These are phyloP conservation scores for Uromys caudimaculatus DNA, from an alignment of 2,797 vertebrate species.

Conservation along the genomic window DNA sequence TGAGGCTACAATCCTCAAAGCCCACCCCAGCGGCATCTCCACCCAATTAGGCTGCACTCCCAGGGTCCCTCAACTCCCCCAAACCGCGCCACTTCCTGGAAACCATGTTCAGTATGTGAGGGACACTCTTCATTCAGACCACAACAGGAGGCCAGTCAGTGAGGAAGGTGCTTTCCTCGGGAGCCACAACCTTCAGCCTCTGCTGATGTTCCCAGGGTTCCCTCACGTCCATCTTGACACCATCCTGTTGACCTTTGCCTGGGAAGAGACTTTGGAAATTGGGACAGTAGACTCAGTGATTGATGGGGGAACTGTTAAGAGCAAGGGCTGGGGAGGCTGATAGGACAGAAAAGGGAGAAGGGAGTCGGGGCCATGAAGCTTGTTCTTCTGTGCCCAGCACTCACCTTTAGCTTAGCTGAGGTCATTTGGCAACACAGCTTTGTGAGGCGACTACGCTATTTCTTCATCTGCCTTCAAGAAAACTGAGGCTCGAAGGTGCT, in stretches of 20 bases:
- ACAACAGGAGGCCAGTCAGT: background rate
- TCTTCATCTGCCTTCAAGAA: background rate
- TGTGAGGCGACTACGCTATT: background rate
- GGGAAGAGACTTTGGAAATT: constrained; percentile 18
- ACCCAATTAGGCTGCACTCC: background rate
- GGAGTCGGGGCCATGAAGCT: background rate
- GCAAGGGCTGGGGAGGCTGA: background rate
- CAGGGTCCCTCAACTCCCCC: background rate
- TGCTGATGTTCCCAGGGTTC: background rate
- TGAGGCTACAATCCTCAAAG: background rate
- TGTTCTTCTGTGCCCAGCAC: background rate
- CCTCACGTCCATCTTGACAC: background rate
- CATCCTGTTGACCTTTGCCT: background rate
- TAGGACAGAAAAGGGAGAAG: background rate
- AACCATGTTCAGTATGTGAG: background rate
- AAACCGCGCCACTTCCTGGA: background rate
- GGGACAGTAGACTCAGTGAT: background rate
- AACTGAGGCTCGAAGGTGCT: background rate
- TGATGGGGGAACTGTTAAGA: background rate
- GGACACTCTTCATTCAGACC: background rate
- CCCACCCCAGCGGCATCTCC: background rate
- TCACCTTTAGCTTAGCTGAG: background rate
- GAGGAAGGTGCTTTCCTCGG: background rate
- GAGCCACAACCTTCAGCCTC: background rate
- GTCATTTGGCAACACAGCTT: background rate